Evolutionary conservation across 2,888 invertebrate genomes (phyloP), one percentile per base, ranked within the genome.

Genomic region (Microplitis deprimator): DNA sequence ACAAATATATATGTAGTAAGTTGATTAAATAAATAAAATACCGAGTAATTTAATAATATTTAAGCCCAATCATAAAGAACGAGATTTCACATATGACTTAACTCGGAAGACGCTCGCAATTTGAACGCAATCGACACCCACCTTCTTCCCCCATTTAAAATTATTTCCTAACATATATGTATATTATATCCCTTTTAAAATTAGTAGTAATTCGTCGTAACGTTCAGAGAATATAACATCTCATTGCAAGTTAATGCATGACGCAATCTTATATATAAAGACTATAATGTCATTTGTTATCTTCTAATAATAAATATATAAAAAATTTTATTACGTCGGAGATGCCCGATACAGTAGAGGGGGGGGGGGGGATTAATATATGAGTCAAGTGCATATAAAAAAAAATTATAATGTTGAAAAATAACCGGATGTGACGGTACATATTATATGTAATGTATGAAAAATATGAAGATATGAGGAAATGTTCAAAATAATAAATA

Each of bases 271-370:
- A 59, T 64, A 79, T 79, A 78, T 77, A 80, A 81, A 79, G 80
- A 81, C 78, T 67, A 83, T 81, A 82, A 85, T 83, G 83, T 83
- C 85, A 83, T 85, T 85, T 84, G 84, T 86, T 86, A 86, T 87
- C 85, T 85, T 82, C 82, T 85, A 85, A 86, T 85, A 86, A 86
- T 86, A 86, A 84, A 86, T 86, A 85, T 84, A 85, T 85, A 85
- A 86, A 65, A 84, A 86, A 83, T 85, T 85, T 86, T 84, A 85
- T 84, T 84, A 81, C 83, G 81, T 75, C 81, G 81, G 80, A 69
- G 78, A 80, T 81, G 79, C 62, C 41, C 70, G 59, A 50, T 38
- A 72, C 61, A 50, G 73, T 68, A 67, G 70, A 68, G 39, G 65
- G 60, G 64, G 61, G 73, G 60, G 65, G 73, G 50, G 65, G 59